These are phyloP conservation scores for Sinohyriopsis cumingii DNA, from an alignment of 2,888 invertebrate genomes.

Conservation along the genomic window DNA sequence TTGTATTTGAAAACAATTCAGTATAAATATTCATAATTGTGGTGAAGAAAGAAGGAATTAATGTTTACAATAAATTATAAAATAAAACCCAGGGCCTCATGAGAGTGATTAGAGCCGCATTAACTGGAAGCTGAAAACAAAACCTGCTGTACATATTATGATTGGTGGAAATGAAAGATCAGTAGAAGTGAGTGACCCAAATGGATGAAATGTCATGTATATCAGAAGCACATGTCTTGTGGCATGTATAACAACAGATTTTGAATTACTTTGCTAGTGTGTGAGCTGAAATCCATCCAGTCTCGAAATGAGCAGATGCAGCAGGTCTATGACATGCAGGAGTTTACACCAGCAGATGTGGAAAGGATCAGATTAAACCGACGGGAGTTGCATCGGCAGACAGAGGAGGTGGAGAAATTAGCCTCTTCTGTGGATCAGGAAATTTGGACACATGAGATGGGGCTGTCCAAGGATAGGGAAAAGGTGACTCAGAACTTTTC, in stretches of 20 bases:
- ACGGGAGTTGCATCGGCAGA: conserved; percentile 54
- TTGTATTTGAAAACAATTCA: too few relatives aligned
- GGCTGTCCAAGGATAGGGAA: conserved; percentile 53
- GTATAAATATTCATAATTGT: too few relatives aligned
- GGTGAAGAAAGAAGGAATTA: too few relatives aligned
- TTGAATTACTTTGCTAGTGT: conserved; percentile 24
- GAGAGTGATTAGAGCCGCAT: too few relatives aligned
- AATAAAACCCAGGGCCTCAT: too few relatives aligned
- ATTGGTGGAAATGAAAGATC: too few relatives aligned
- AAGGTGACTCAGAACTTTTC: conserved; percentile 33
- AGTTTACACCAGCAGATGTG: conserved; percentile 62
- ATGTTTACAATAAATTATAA: too few relatives aligned
- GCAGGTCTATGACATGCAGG: conserved; percentile 58
- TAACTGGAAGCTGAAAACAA: too few relatives aligned
- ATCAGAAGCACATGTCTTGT: background rate
- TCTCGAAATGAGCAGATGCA: conserved; percentile 50
- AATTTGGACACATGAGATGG: conserved; percentile 57
- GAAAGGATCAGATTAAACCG: conserved; percentile 55
- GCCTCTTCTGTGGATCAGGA: conserved; percentile 51
- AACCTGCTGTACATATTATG: too few relatives aligned
- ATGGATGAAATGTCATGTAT: background rate
- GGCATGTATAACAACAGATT: conserved; percentile 2
- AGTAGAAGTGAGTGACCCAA: too few relatives aligned
- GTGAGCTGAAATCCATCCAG: conserved; percentile 41
- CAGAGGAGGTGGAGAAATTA: conserved; percentile 50